A percentile compares a stretch with the other conserved stretches of the same genome.
Evolutionary conservation across 2,888 invertebrate species (phyloP).

Genomic region (Cheilosia impressa): DNA sequence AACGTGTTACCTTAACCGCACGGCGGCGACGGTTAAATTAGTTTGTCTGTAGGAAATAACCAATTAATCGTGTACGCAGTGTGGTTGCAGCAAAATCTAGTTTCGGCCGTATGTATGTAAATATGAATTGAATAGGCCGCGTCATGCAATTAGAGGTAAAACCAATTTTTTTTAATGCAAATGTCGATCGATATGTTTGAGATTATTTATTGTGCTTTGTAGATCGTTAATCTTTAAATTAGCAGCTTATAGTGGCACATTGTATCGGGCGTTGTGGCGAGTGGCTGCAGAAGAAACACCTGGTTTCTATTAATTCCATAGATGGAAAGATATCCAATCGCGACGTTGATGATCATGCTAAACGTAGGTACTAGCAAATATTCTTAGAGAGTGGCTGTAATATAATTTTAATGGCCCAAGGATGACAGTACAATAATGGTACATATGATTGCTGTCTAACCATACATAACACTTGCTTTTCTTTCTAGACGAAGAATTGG

Average conservation of each 20-base stretch:
- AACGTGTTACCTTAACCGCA: background rate
- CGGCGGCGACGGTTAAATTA: background rate
- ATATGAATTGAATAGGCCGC: background rate
- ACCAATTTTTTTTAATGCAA: no score
- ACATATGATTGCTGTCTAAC: no score
- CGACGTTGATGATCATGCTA: no score
- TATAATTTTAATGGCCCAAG: no score
- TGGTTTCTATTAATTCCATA: background rate
- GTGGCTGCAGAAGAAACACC: background rate
- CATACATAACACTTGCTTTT: no score
- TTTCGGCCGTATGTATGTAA: background rate
- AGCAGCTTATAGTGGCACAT: background rate
- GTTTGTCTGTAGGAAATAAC: constrained; percentile 15
- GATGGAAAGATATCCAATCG: no score
- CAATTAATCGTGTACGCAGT: constrained; percentile 25
- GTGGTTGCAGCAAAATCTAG: background rate
- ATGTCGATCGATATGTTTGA: no score
- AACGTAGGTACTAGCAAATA: no score
- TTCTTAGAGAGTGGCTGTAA: no score
- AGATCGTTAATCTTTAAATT: background rate
- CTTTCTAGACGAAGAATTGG: no score
- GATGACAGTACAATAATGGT: no score
- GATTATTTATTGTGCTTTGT: background rate
- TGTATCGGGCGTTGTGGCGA: background rate
- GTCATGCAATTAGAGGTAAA: background rate